Evolutionary conservation across 1,140 invertebrate species (phyloP).

Genomic region (Bombus huntii): DNA sequence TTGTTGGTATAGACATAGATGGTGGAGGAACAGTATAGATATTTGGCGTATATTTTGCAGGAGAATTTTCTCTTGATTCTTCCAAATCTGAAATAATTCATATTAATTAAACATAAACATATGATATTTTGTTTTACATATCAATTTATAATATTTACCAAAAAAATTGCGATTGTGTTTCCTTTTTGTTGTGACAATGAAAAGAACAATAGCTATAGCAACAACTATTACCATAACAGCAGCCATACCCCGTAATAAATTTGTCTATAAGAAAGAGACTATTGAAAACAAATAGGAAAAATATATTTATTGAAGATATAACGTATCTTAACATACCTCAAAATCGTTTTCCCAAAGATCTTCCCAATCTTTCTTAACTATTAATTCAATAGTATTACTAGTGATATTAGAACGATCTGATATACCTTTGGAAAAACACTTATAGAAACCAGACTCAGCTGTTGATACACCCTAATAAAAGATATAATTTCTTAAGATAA

Average conservation of each 20-base stretch:
- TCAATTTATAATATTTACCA: slow-evolving; percentile 67
- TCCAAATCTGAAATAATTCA: slow-evolving; percentile 74
- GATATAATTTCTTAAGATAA: slow-evolving; percentile 17
- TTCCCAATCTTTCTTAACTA: slow-evolving; percentile 83
- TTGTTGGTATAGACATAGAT: slow-evolving; percentile 45
- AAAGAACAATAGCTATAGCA: slow-evolving; percentile 72
- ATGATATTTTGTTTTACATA: not conserved
- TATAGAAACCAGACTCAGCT: slow-evolving; percentile 85
- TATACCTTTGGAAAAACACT: slow-evolving; percentile 85
- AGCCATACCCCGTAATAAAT: slow-evolving; percentile 75
- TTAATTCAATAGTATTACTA: slow-evolving; percentile 84
- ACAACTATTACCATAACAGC: slow-evolving; percentile 76
- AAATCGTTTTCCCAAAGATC: slow-evolving; percentile 80
- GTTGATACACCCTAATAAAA: slow-evolving; percentile 84
- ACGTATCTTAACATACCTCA: slow-evolving; percentile 72
- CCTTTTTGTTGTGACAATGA: slow-evolving; percentile 71
- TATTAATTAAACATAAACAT: slow-evolving; percentile 12
- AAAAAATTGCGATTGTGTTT: slow-evolving; percentile 73
- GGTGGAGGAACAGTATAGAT: slow-evolving; percentile 53
- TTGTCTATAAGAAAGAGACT: slow-evolving; percentile 68
- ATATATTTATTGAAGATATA: not conserved
- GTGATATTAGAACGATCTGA: slow-evolving; percentile 81
- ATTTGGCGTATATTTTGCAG: slow-evolving; percentile 69
- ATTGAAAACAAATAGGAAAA: not conserved
- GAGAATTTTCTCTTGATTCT: slow-evolving; percentile 78